phyloP scores from a whole-genome alignment of 2,797 vertebrate species.

The Pogonophryne albipinna region DNA sequence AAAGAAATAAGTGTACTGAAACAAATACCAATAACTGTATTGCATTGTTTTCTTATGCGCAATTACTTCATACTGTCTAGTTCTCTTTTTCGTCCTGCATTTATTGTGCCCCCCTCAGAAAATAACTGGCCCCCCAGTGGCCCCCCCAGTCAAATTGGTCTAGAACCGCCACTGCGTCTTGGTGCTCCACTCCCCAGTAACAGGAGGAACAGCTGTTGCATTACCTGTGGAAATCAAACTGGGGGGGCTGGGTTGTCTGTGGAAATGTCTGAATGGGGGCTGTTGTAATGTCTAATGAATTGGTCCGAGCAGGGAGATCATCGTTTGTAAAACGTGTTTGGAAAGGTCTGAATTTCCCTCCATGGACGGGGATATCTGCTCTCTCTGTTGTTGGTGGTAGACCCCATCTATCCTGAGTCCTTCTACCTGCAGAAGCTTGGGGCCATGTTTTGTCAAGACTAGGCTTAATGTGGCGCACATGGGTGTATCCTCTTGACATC shows the following conservation, averaged over 20 bases:
- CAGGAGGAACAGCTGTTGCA: neutral
- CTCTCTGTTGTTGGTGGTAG: neutral
- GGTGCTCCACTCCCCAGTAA: neutral
- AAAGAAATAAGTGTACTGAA: no score
- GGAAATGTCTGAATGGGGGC: neutral
- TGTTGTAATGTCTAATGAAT: neutral
- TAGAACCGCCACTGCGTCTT: no score
- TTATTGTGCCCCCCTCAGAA: no score
- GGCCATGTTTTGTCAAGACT: neutral
- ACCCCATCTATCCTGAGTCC: neutral
- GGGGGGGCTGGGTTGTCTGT: neutral
- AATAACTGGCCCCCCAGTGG: no score
- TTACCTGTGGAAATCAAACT: neutral
- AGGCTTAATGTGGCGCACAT: conserved; percentile 14
- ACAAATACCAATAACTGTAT: no score
- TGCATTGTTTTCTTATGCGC: no score
- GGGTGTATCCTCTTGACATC: conserved; percentile 15
- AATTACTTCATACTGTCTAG: no score
- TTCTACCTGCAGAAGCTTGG: neutral
- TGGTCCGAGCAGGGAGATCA: fast-evolving
- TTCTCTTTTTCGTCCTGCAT: no score
- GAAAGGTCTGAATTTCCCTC: conserved; percentile 50
- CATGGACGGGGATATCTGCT: neutral
- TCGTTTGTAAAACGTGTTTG: neutral
- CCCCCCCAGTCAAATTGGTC: no score